Evolutionary conservation across 2,888 invertebrate genomes (phyloP).

Genomic region (Drosophila anomelani): DNA sequence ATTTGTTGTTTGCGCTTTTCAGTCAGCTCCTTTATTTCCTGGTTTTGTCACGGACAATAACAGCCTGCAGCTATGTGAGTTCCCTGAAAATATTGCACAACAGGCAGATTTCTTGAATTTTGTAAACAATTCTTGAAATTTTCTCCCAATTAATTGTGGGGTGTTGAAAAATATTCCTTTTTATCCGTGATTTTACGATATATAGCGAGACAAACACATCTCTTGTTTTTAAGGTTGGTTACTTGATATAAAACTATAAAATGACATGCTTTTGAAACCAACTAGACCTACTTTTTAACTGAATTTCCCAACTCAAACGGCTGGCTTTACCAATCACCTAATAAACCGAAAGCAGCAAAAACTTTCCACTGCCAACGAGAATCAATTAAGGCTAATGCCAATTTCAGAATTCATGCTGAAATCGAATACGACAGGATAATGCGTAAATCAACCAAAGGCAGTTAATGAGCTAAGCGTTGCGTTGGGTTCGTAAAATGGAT

Average conservation of each 20-base stretch:
- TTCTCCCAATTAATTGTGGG: not conserved
- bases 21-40: not conserved
- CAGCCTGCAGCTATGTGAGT: not conserved
- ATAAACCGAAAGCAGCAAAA: not conserved
- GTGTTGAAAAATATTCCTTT: not conserved
- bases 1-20: constrained; percentile 17
- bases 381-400: not conserved
- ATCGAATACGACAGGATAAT: constrained; percentile 9
- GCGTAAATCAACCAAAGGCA: constrained; percentile 27
- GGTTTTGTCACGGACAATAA: not conserved
- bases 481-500: constrained; percentile 3
- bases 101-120: not conserved
- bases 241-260: not conserved
- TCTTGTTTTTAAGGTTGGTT: not conserved
- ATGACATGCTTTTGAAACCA: no score
- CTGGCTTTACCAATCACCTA: not conserved
- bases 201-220: no score
- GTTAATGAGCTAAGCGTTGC: constrained; percentile 32
- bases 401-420: constrained; percentile 1
- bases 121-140: not conserved
- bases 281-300: not conserved
- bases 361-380: not conserved
- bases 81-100: not conserved
- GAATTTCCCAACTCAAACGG: not conserved
- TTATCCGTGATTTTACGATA: no score